Percentiles rank a stretch among this genome's conserved stretches.
phyloP scores from a whole-genome alignment of 2,888 invertebrate species.

The Chydorus sphaericus region DNA sequence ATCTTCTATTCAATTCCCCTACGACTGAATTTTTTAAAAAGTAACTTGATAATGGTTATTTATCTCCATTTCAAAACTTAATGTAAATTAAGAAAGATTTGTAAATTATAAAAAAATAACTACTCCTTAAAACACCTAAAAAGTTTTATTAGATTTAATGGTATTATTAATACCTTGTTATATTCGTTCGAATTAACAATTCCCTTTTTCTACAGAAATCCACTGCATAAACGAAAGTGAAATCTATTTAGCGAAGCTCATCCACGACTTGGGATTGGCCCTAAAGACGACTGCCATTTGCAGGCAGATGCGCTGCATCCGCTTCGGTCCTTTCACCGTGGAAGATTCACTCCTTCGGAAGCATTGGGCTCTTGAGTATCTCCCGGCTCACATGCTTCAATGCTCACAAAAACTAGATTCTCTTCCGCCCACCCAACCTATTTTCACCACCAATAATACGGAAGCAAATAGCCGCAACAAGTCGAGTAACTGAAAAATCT shows the following conservation, averaged over 20 bases:
- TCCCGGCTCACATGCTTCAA: conserved; percentile 46
- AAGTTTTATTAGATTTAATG: too few relatives aligned
- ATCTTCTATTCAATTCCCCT: conserved; percentile 19
- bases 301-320: conserved; percentile 58
- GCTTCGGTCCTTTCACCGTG: conserved; percentile 65
- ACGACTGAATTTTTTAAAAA: not conserved
- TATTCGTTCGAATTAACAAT: too few relatives aligned
- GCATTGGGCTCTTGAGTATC: conserved; percentile 59
- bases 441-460: too few relatives aligned
- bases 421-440: not conserved
- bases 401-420: conserved; percentile 10
- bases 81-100: too few relatives aligned
- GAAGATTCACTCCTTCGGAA: conserved; percentile 62
- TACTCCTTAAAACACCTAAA: too few relatives aligned
- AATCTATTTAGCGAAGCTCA: conserved; percentile 53
- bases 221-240: conserved; percentile 75
- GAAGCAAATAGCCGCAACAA: too few relatives aligned
- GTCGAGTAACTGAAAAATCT: too few relatives aligned
- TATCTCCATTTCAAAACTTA: too few relatives aligned
- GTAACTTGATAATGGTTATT: not conserved
- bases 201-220: conserved; percentile 60
- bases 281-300: conserved; percentile 68
- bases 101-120: too few relatives aligned
- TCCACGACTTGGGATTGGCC: conserved; percentile 69
- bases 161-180: too few relatives aligned